phyloP scores from a whole-genome alignment of 1,140 invertebrate genomes.

The Pomacea maculata region DNA sequence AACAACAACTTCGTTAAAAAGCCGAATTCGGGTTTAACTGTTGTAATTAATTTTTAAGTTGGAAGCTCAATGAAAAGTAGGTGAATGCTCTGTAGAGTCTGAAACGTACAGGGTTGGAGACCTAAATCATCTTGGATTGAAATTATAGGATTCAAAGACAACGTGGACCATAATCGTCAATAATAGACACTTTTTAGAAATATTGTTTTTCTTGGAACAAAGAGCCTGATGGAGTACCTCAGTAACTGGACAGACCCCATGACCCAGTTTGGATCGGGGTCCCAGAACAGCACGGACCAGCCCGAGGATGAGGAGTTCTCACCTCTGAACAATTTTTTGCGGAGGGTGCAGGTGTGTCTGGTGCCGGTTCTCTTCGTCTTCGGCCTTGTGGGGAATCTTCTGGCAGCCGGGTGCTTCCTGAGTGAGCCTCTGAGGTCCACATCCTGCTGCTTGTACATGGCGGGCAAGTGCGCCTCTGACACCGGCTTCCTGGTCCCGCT shows the following conservation, averaged over 20 bases:
- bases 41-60: too few species aligned
- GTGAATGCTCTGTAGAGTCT: too few species aligned
- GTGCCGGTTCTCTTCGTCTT: constrained; percentile 39
- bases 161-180: too few species aligned
- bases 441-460: constrained; percentile 50
- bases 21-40: too few species aligned
- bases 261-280: not conserved
- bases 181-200: too few species aligned
- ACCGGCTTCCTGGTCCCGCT: constrained; percentile 42
- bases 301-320: not conserved
- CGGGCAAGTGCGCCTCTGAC: constrained; percentile 41
- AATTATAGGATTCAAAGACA: too few species aligned
- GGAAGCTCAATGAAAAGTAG: too few species aligned
- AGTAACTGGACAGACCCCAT: constrained; percentile 9
- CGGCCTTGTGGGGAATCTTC: constrained; percentile 42
- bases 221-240: constrained; percentile 6
- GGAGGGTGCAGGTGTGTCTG: constrained; percentile 13
- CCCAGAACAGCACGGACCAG: not conserved
- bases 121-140: too few species aligned
- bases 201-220: too few species aligned
- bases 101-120: too few species aligned
- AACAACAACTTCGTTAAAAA: too few species aligned
- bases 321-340: not conserved
- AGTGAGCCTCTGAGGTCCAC: constrained; percentile 29
- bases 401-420: constrained; percentile 42